Conservation (phyloP, 2,797 vertebrate species). For the Triplophysa yarkandensis region DNA sequence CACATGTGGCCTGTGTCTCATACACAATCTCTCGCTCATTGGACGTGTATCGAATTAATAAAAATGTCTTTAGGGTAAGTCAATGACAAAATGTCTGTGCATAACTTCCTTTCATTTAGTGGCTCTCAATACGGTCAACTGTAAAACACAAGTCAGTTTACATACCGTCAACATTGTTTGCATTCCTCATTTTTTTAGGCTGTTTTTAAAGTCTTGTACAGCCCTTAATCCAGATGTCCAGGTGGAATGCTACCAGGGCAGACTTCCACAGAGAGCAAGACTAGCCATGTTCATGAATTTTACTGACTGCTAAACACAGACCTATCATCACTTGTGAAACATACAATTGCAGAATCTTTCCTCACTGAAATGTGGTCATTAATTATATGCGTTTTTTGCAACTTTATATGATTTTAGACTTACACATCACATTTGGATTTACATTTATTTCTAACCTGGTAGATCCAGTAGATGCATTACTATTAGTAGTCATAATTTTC, state of each 20-base stretch:
- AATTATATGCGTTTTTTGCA: neutral
- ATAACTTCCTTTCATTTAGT: neutral
- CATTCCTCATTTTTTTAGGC: constrained; percentile 55
- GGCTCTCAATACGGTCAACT: neutral
- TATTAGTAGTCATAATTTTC: neutral
- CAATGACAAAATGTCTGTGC: no score
- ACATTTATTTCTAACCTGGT: neutral
- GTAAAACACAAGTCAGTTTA: constrained; percentile 29
- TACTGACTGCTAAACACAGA: constrained; percentile 25
- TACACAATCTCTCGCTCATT: no score
- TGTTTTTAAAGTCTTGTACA: constrained; percentile 32
- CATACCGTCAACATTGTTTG: constrained; percentile 47
- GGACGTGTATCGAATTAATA: neutral
- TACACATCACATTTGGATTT: no score
- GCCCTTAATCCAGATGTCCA: constrained; percentile 52
- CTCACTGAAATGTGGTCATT: neutral
- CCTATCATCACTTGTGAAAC: constrained; percentile 20
- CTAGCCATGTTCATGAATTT: constrained; percentile 22
- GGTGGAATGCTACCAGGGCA: constrained; percentile 26
- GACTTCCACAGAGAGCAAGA: constrained; percentile 15
- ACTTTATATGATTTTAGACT: neutral
- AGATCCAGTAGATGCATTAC: neutral
- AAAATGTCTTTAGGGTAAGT: neutral
- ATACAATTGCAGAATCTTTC: neutral
- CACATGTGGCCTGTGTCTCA: no score